Evolutionary conservation across 2,888 invertebrate genomes (phyloP), one percentile per base, ranked within the genome.

Genomic region (Octodonta nipae): DNA sequence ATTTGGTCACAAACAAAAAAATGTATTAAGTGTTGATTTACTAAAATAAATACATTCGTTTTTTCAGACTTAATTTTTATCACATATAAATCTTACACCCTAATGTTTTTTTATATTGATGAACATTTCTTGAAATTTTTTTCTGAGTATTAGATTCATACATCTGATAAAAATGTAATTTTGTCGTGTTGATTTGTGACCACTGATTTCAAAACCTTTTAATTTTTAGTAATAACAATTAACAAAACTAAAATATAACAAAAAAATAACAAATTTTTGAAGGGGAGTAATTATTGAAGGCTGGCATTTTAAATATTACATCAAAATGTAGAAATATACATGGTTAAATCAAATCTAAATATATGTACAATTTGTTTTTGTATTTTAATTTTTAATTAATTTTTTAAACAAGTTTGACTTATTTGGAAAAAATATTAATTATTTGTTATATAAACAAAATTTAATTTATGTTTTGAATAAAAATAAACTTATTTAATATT

Each of bases 241-340:
- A 45, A 44, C 41, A 44, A 44, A 44, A 44, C 36, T 40, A 43
- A 39, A 42, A 39, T 38, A 34, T 34, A 35, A 37, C 42, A 37
- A 40, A 44, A 45, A 44, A 45, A 41, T 39, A 46, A 46, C 43
- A 44, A 41, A 35, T 34, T 43, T 44, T 44, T n/a, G n/a, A n/a
- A n/a, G n/a, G 37, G 29, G 37, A 38, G 35, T 35, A 32, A 31
- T 20, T 20, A 20, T 22, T 22, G 22, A 22, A 22, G 22, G 11
- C 11, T 22, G 22, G 11, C 22, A 22, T 22, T 22, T 3, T 10
- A 10, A n/a, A n/a, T n/a, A n/a, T n/a, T n/a, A n/a, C n/a, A n/a
- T n/a, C n/a, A n/a, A n/a, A n/a, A n/a, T n/a, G n/a, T n/a, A n/a
- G n/a, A n/a, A n/a, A n/a, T n/a, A n/a, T n/a, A n/a, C n/a, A n/a